Conservation (phyloP, 2,113 vertebrate species). For the Seriola aureovittata region DNA sequence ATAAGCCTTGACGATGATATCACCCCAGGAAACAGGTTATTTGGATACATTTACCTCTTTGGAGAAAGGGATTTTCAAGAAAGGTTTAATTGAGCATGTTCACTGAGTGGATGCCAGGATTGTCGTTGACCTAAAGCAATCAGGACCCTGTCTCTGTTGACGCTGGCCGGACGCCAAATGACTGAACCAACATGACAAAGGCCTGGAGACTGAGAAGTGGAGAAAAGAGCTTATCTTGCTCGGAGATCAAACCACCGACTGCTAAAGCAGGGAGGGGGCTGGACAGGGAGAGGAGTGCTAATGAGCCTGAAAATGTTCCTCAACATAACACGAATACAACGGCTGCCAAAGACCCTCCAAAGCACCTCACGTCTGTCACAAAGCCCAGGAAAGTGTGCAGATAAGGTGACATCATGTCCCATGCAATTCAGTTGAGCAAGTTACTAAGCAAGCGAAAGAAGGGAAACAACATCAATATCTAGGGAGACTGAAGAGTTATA, state of each 20-base stretch:
- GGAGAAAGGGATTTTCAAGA: slow-evolving; percentile 44
- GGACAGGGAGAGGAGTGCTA: slow-evolving; percentile 64
- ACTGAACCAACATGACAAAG: slow-evolving; percentile 74
- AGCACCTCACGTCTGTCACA: slow-evolving; percentile 45
- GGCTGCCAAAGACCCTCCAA: slow-evolving; percentile 53
- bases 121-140: slow-evolving; percentile 70
- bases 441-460: slow-evolving; percentile 29
- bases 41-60: slow-evolving; percentile 65
- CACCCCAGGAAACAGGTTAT: slow-evolving; percentile 53
- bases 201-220: slow-evolving; percentile 55
- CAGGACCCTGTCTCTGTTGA: slow-evolving; percentile 67
- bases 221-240: slow-evolving; percentile 66
- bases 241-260: slow-evolving; percentile 64
- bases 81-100: slow-evolving; percentile 70
- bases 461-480: slow-evolving; percentile 40
- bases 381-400: slow-evolving; percentile 36
- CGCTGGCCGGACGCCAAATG: slow-evolving; percentile 66
- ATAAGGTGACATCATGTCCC: slow-evolving; percentile 12
- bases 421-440: slow-evolving; percentile 25
- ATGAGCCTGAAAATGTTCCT: slow-evolving; percentile 77
- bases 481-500: slow-evolving; percentile 24
- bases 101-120: slow-evolving; percentile 60
- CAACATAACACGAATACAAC: slow-evolving; percentile 41
- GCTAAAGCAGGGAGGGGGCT: slow-evolving; percentile 32
- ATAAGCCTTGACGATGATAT: slow-evolving; percentile 54